Conservation (phyloP, 2,797 vertebrate species). For the Hipposideros larvatus region DNA sequence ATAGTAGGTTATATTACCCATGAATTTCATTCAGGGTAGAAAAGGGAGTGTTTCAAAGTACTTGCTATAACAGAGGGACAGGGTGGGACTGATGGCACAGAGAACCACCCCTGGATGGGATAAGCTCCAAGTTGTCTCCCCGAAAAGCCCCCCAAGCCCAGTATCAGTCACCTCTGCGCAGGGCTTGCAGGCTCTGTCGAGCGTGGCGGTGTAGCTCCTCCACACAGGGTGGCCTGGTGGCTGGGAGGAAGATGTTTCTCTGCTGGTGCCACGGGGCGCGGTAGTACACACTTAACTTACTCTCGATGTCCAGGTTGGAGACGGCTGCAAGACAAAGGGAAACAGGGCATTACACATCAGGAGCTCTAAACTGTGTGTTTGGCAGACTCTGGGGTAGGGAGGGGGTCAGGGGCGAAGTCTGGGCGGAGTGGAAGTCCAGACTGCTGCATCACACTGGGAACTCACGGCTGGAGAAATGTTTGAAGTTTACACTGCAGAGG, state of each 20-base stretch:
- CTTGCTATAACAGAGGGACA: neutral
- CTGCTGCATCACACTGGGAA: neutral
- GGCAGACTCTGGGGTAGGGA: neutral
- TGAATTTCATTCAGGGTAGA: conserved; percentile 25
- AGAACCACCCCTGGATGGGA: neutral
- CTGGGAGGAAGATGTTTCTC: conserved; percentile 94
- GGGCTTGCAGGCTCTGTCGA: conserved; percentile 92
- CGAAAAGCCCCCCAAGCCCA: neutral
- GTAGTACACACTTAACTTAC: conserved; percentile 95
- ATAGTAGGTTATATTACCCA: neutral
- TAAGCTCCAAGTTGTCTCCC: neutral
- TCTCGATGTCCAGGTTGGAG: conserved; percentile 97
- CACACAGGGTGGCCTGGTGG: conserved; percentile 94
- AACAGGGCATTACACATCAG: neutral
- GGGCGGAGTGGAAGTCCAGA: neutral
- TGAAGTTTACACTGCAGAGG: neutral
- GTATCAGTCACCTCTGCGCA: conserved; percentile 91
- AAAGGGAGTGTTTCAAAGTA: conserved; percentile 8
- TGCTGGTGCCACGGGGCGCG: conserved; percentile 95
- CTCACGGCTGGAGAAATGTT: neutral
- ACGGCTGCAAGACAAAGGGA: conserved; percentile 90
- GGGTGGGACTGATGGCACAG: neutral
- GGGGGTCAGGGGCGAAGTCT: neutral
- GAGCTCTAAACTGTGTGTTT: neutral
- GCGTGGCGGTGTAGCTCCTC: conserved; percentile 95